Evolutionary conservation across 2,797 vertebrate genomes (phyloP).

Genomic region (Setipinna tenuifilis): DNA sequence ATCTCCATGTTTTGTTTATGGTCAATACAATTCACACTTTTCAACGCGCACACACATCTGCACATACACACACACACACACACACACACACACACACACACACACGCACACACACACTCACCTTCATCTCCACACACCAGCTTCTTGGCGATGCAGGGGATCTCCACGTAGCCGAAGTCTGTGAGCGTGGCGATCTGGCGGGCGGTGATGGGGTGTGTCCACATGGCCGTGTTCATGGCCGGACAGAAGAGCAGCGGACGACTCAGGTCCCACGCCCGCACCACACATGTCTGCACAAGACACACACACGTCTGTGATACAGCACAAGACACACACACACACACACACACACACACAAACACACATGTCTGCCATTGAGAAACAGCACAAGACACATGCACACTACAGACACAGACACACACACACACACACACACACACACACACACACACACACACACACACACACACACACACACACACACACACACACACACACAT

Average conservation of each 20-base stretch:
- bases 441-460: too few species aligned
- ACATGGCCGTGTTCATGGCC: constrained; percentile 98
- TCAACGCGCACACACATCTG: not conserved
- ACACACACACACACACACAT: too few species aligned
- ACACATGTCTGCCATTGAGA: too few species aligned
- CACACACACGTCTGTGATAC: not conserved
- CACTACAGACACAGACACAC: too few species aligned
- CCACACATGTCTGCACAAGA: constrained; percentile 85
- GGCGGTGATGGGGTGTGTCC: constrained; percentile 91
- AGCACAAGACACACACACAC: not conserved
- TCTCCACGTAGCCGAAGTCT: constrained; percentile 87
- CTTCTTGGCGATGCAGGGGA: constrained; percentile 91
- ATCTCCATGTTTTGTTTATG: constrained; percentile 88
- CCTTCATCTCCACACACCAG: constrained; percentile 96
- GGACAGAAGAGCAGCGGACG: constrained; percentile 95
- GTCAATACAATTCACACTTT: too few species aligned
- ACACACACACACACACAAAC: too few species aligned
- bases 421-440: too few species aligned
- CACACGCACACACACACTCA: constrained; percentile 52
- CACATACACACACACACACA: not conserved
- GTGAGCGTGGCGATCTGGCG: constrained; percentile 83
- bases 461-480: too few species aligned
- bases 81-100: constrained; percentile 4
- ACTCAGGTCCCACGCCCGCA: constrained; percentile 89
- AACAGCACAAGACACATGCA: too few species aligned